These are phyloP conservation scores for Acanthosepion pharaonis DNA, from an alignment of 2,888 invertebrate species.

Conservation along the genomic window DNA sequence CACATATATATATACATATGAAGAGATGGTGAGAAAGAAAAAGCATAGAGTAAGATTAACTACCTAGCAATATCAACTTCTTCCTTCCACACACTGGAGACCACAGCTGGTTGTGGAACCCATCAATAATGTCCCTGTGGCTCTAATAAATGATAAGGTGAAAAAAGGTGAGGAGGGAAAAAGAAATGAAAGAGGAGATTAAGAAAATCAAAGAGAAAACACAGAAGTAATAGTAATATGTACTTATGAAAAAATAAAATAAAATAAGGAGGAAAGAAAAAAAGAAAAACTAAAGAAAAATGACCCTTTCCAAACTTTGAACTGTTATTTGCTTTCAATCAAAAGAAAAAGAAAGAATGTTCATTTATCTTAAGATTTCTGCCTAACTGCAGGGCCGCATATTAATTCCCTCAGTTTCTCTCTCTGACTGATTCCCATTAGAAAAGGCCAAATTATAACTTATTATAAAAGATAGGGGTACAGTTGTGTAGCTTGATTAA, in stretches of 20 bases:
- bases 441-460: background rate
- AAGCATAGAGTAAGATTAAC: background rate
- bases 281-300: background rate
- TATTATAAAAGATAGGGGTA: background rate
- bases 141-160: constrained; percentile 33
- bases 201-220: background rate
- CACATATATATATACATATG: background rate
- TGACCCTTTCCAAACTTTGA: background rate
- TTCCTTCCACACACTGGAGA: background rate
- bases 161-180: background rate
- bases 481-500: background rate
- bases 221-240: background rate
- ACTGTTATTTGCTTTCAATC: background rate
- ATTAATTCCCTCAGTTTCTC: background rate
- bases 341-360: background rate
- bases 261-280: background rate
- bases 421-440: background rate
- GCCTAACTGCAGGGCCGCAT: background rate
- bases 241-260: background rate
- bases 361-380: background rate
- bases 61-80: background rate
- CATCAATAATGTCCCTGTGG: constrained; percentile 10
- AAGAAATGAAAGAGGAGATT: background rate
- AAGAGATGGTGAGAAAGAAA: background rate
- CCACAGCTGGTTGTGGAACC: constrained; percentile 18